Evolutionary conservation across 2,797 vertebrate genomes (phyloP), one percentile per base, ranked within the genome.

Genomic region (Tokudaia muenninki): DNA sequence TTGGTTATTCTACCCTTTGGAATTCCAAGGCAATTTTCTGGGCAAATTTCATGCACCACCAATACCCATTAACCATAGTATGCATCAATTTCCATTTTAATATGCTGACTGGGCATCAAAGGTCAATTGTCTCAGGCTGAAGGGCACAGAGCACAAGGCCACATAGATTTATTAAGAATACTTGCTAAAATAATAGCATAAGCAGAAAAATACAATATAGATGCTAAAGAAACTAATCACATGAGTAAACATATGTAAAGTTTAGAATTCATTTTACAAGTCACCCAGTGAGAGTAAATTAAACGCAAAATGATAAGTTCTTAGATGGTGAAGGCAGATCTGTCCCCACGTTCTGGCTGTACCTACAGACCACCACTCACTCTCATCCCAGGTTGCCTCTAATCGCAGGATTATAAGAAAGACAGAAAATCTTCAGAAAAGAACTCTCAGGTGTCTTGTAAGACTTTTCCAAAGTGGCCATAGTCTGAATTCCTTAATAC

Each of bases 401-500:
- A 86, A 81, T 1, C 84, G 3, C 24, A 92, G 41, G 24, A 7
- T 41, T 92, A 13, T 10, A 41, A 61, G 22, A 26, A 24, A 88
- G 22, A 65, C 3, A 77, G 65, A 92, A 29, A 41, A 41, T 72
- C 29, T 44, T 72, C 14, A n/a, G 59, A 31, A 75, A 95, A 74
- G 55, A 31, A 44, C 50, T 63, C 16, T 19, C 12, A 26, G 80
- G 31, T 21, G 63, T 26, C 41, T 92, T 90, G 50, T 75, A 67
- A 94, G 91, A 82, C 81, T 50, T 92, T 70, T 57, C 4, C 87
- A 94, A 93, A 87, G 61, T 67, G 55, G 59, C 50, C 78, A 80
- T n/a, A 83, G 74, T 29, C n/a, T 92, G 29, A 10, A 84, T 89
- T 87, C 55, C 34, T 92, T 91, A 75, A 67, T 70, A 37, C 52